A percentile compares a stretch with the other conserved stretches of the same genome.
Conservation (phyloP, 2,113 vertebrate genomes). For the Andinoacara biseriatus region DNA sequence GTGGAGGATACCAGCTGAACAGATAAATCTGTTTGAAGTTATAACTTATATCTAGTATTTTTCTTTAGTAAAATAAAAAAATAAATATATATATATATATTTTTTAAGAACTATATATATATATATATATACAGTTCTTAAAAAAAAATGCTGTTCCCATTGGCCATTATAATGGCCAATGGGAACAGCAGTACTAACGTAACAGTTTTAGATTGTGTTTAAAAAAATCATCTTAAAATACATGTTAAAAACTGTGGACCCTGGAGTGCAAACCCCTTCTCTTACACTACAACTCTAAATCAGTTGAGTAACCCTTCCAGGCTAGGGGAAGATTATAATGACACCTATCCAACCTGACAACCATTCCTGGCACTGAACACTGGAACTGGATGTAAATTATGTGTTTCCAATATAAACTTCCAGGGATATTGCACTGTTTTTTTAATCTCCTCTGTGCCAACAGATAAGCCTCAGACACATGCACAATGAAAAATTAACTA, state of each 20-base stretch:
- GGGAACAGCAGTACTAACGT: background rate
- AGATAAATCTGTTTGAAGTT: background rate
- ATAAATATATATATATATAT: too few species aligned
- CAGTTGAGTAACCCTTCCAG: background rate
- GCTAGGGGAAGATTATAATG: background rate
- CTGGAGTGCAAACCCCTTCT: background rate
- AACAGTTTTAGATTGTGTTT: background rate
- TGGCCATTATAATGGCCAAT: too few species aligned
- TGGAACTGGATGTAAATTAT: constrained; percentile 4
- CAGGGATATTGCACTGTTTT: background rate
- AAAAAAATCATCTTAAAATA: background rate
- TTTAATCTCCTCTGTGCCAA: constrained; percentile 13
- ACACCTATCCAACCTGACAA: background rate
- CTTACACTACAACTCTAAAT: background rate
- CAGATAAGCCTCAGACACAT: background rate
- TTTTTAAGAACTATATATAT: too few species aligned
- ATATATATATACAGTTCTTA: too few species aligned
- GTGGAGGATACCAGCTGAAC: background rate
- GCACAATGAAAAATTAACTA: constrained; percentile 15
- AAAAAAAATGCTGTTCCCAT: too few species aligned
- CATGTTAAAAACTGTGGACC: background rate
- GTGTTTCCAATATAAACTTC: background rate
- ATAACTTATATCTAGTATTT: background rate
- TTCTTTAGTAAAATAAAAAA: too few species aligned
- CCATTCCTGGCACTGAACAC: background rate